Evolutionary conservation across 2,888 invertebrate genomes (phyloP), one percentile per base, ranked within the genome.

Genomic region (Hyles lineata): DNA sequence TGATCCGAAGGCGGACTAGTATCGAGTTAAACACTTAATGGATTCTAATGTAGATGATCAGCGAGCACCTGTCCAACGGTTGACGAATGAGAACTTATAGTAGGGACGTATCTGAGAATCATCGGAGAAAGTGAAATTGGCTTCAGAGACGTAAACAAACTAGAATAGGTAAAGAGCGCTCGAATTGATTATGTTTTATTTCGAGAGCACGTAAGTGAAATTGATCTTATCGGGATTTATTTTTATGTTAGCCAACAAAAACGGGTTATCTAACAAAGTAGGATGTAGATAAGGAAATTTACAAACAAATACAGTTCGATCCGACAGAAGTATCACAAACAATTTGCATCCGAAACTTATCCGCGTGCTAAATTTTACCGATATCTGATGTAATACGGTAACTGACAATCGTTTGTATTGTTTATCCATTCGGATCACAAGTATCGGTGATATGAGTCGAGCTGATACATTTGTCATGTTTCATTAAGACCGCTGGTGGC

Each of bases 11-110:
- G 80, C 83, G 83, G 84, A 89, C 90, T 87, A 85, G 87, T 92
- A 92, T 92, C 92, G 90, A 90, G 85, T 92, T 92, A 92, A 92
- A 89, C 84, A 86, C 87, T 86, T 93, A 92, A 92, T 92, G 91
- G 91, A 86, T 84, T 86, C 87, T 89, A 89, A 89, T 85, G 81
- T 55, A 87, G 89, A 90, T 91, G 89, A 90, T 89, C 89, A 84
- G 85, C 84, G 85, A 85, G 84, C 89, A 92, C 91, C 92, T 93
- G 93, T 93, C 92, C 78, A 76, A 78, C 74, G 78, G 78, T 85
- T 91, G 92, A 93, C 90, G 91, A 89, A 93, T 92, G 92, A 86
- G 89, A 85, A 86, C 84, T 84, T 82, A 82, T 85, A 83, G 79
- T 81, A 84, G 84, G 85, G 84, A 87, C 82, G 83, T 89, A 87